Percentiles rank a stretch among this genome's conserved stretches.
These are phyloP conservation scores for Eulithis prunata DNA, from an alignment of 2,888 invertebrate species.

Conservation along the genomic window DNA sequence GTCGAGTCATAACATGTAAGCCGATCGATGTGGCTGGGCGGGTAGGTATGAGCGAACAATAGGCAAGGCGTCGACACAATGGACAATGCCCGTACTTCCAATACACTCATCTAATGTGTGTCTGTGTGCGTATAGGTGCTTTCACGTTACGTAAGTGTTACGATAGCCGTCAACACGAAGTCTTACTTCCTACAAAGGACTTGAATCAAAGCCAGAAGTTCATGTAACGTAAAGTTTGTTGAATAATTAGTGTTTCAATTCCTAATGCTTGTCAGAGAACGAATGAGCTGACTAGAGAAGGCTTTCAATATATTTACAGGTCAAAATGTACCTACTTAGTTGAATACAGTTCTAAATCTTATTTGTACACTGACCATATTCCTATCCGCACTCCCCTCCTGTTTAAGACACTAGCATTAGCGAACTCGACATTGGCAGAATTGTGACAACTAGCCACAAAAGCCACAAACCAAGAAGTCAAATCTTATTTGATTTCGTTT, in stretches of 20 bases:
- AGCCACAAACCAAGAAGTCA: too few species aligned
- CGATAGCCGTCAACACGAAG: conserved; percentile 42
- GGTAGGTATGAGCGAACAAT: conserved; percentile 74
- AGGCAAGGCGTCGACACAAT: conserved; percentile 76
- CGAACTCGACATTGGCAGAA: too few species aligned
- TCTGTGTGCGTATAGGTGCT: conserved; percentile 64
- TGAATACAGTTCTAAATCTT: too few species aligned
- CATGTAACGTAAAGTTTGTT: conserved; percentile 37
- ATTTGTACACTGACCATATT: too few species aligned
- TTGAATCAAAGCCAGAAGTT: conserved; percentile 34
- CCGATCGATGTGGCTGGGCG: conserved; percentile 62
- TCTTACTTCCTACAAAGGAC: conserved; percentile 43
- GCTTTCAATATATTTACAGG: too few species aligned
- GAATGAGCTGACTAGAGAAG: too few species aligned
- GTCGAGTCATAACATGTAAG: conserved; percentile 69
- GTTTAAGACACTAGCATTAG: too few species aligned
- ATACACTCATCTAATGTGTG: conserved; percentile 72
- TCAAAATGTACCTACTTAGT: too few species aligned
- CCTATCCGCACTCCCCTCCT: too few species aligned
- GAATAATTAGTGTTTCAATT: conserved; percentile 34
- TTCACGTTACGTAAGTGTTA: conserved; percentile 65
- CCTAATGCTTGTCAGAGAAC: conserved; percentile 5
- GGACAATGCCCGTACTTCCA: conserved; percentile 77
- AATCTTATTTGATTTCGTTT: too few species aligned
- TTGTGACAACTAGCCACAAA: too few species aligned